Percentiles rank a stretch among this genome's conserved stretches.
These are phyloP conservation scores for Microtus oregoni DNA, from an alignment of 2,113 vertebrate genomes.

Conservation along the genomic window DNA sequence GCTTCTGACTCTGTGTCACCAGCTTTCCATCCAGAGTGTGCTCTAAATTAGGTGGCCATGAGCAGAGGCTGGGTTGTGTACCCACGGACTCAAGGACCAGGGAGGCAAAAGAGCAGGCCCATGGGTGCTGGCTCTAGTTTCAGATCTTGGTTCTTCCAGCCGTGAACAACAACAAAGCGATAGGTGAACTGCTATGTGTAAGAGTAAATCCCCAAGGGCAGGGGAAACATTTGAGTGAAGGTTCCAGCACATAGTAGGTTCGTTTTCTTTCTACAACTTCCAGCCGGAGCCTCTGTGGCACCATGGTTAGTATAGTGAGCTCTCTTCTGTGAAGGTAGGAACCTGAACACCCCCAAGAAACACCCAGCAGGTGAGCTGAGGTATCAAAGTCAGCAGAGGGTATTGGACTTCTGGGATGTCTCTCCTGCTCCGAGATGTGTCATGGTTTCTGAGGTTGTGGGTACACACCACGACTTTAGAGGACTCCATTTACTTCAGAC, in stretches of 20 bases:
- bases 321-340: background rate
- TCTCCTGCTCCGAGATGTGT: background rate
- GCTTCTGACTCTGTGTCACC: background rate
- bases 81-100: background rate
- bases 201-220: background rate
- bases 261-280: no score
- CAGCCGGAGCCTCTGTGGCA: background rate
- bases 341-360: no score
- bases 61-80: background rate
- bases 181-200: background rate
- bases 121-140: background rate
- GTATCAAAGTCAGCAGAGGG: background rate
- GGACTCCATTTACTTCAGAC: background rate
- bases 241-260: background rate
- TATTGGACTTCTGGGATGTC: slow-evolving; percentile 2
- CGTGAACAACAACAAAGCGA: background rate
- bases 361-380: background rate
- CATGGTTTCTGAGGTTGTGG: background rate
- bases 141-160: background rate
- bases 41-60: background rate
- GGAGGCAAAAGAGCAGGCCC: fast-evolving
- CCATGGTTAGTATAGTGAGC: fast-evolving
- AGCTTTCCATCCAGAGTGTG: background rate
- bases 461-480: background rate
- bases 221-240: background rate